phyloP scores from a whole-genome alignment of 2,888 invertebrate species.

The Euproctis similis region DNA sequence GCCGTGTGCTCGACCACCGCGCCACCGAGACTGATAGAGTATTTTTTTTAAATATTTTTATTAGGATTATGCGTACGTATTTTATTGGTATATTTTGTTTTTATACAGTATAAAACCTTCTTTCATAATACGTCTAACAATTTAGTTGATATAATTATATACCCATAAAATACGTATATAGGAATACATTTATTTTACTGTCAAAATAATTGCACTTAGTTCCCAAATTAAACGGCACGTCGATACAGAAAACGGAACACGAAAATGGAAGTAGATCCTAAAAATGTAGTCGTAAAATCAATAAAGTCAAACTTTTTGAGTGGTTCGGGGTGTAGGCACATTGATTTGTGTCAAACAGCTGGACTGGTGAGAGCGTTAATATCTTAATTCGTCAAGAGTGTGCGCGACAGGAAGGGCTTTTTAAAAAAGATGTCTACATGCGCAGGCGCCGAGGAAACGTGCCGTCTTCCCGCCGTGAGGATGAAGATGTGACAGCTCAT shows the following conservation, averaged over 20 bases:
- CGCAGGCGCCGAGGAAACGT: constrained; percentile 58
- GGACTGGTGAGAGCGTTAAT: constrained; percentile 64
- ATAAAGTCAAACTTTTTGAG: constrained; percentile 50
- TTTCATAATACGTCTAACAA: too few species aligned
- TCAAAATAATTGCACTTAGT: constrained; percentile 57
- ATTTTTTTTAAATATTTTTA: too few species aligned
- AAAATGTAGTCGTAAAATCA: constrained; percentile 66
- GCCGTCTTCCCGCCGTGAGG: constrained; percentile 44
- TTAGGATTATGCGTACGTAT: too few species aligned
- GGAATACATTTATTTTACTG: constrained; percentile 66
- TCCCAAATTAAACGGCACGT: constrained; percentile 36
- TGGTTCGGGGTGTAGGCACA: constrained; percentile 53
- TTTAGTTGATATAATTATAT: too few species aligned
- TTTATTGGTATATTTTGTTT: too few species aligned
- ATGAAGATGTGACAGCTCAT: constrained; percentile 38
- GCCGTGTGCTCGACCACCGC: too few species aligned
- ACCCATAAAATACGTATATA: too few species aligned
- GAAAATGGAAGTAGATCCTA: constrained; percentile 66
- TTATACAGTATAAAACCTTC: too few species aligned
- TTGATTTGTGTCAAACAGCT: constrained; percentile 74
- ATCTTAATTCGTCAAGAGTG: constrained; percentile 75
- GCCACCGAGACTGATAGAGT: too few species aligned
- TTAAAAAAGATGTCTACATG: constrained; percentile 51
- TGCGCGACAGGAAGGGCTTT: constrained; percentile 61
- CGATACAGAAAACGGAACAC: constrained; percentile 67